These are phyloP conservation scores for Poeciliopsis presidionis DNA, from an alignment of 2,797 vertebrate species.

Conservation along the genomic window DNA sequence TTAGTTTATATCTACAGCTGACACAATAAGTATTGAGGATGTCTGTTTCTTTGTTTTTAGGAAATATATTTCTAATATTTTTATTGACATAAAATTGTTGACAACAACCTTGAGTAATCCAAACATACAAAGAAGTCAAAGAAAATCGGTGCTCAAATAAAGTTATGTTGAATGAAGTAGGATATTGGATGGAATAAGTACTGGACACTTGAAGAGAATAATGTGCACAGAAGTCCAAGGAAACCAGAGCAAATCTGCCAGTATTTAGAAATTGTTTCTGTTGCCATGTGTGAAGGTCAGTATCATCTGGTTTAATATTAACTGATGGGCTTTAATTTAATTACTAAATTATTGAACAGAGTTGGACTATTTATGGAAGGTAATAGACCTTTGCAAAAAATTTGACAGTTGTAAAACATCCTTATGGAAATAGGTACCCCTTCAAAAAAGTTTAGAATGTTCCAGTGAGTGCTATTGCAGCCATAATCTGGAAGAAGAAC, in stretches of 20 bases:
- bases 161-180: neutral
- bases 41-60: neutral
- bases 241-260: neutral
- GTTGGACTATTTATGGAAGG: neutral
- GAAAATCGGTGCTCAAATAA: neutral
- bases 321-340: neutral
- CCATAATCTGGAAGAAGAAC: neutral
- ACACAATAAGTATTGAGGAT: neutral
- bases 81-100: neutral
- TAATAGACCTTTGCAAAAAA: neutral
- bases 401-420: neutral
- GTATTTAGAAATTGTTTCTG: neutral
- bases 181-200: neutral
- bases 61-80: neutral
- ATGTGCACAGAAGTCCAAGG: neutral
- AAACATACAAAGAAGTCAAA: neutral
- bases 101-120: neutral
- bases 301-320: neutral
- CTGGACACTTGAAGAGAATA: neutral
- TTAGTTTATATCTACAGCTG: neutral
- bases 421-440: neutral
- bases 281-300: neutral
- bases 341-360: neutral
- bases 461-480: neutral
- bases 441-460: neutral